Base-by-base conservation (phyloP, 30 jellyfish, hydroid and myxozoan species). In the Cassiopea xamachana region DNA sequence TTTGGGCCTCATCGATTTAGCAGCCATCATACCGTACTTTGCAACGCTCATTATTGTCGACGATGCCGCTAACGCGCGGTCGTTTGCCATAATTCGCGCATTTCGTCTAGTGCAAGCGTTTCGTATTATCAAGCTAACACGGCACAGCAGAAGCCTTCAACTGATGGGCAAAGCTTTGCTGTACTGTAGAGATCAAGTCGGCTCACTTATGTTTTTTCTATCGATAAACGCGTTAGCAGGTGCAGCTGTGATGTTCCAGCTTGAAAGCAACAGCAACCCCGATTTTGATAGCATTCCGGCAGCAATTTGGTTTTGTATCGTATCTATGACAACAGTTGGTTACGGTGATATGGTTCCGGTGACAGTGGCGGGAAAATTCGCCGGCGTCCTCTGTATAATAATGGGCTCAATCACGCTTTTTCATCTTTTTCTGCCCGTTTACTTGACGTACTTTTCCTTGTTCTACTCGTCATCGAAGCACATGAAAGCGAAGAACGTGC, bases 271-370 rank as follows among this genome's bases (percentile, higher is more conserved):
- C 10, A 6, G 67, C 67, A 85, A 80, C 60, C 87, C 87, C 9
- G 85, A 85, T 48, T 91, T 91, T 60, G 84, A 75, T 46, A 91
- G 97, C 48, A 85, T 91, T 17, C 91, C 91, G 6, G 91, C 94
- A 10, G 75, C 94, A 1, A 71, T 91, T 79, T 91, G 97, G 97
- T 91, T 82, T 48, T 91, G 97, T 74, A 85, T 91, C 74, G 80
- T 91, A n/a, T 91, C 97, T 9, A 91, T 91, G 97, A 91, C 97
- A 18, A 91, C 97, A 3, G 97, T 91, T 2, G 97, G 97, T 19
- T 91, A 91, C 73, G 97, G 97, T 1, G 97, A 91, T 51, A 79
- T 91, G 71, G 94, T 84, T 72, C 97, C 97, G 12, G 89, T 85
- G 60, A 91, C 97, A 2, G 44, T 61, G 19, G 90, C 60, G 81